phyloP scores from a whole-genome alignment of 2,113 vertebrate genomes.

The Stigmatopora argus region DNA sequence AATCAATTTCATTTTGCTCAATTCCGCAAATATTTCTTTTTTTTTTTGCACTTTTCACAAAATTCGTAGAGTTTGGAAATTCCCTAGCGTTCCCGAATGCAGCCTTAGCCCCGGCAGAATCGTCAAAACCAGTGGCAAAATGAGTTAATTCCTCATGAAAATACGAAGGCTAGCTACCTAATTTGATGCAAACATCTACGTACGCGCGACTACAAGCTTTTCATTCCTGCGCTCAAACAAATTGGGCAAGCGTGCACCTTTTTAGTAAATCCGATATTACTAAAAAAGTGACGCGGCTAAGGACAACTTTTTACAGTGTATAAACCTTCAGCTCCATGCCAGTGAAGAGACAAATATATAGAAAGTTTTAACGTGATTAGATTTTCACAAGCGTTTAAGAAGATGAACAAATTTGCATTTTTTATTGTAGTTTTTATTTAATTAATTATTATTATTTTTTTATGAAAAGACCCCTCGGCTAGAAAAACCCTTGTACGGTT shows the following conservation, averaged over 20 bases:
- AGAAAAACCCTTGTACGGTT: conserved; percentile 45
- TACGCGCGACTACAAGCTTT: conserved; percentile 33
- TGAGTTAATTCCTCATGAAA: conserved; percentile 8
- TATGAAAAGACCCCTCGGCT: conserved; percentile 45
- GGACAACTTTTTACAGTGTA: conserved; percentile 59
- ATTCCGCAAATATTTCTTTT: not conserved
- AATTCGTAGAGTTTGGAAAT: not conserved
- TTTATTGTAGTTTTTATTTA: conserved; percentile 25
- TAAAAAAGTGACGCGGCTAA: conserved; percentile 41
- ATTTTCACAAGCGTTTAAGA: conserved; percentile 36
- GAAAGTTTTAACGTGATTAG: conserved; percentile 48
- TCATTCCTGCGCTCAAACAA: conserved; percentile 27
- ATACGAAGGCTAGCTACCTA: conserved; percentile 22
- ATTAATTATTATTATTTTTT: conserved; percentile 27
- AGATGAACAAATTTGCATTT: conserved; percentile 21
- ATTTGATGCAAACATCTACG: conserved; percentile 34
- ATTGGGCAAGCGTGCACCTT: conserved; percentile 30
- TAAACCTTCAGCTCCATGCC: conserved; percentile 56
- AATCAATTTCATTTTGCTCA: not conserved
- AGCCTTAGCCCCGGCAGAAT: not conserved
- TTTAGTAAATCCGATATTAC: conserved; percentile 46
- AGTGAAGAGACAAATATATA: conserved; percentile 64
- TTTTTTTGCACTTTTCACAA: no score
- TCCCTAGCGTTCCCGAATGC: not conserved
- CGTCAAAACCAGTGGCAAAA: conserved; percentile 29